phyloP scores from a whole-genome alignment of 2,113 vertebrate genomes.

The Perccottus glenii region DNA sequence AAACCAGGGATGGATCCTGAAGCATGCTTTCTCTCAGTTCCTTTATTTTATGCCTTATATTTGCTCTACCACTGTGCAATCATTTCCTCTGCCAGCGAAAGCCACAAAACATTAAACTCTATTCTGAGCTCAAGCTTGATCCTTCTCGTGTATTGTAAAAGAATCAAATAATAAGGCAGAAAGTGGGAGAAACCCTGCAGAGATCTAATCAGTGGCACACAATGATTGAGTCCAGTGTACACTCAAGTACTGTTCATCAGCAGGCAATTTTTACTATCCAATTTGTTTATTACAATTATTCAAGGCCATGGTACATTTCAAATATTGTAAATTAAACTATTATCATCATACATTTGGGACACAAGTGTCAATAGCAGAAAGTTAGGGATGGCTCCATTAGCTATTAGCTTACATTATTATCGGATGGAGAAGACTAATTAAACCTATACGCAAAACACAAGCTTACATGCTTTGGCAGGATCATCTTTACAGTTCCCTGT shows the following conservation, averaged over 20 bases:
- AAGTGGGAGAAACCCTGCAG: slow-evolving; percentile 53
- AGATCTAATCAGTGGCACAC: slow-evolving; percentile 54
- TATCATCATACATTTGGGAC: slow-evolving; percentile 42
- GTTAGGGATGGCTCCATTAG: no score
- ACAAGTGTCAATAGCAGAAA: slow-evolving; percentile 23
- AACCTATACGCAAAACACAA: no score
- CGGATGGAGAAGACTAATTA: no score
- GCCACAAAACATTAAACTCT: slow-evolving; percentile 42
- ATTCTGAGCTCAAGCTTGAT: slow-evolving; percentile 47
- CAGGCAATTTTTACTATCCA: slow-evolving; percentile 42
- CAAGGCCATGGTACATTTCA: slow-evolving; percentile 20
- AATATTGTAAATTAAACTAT: slow-evolving; percentile 34
- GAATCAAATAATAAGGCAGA: slow-evolving; percentile 57
- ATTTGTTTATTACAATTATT: slow-evolving; percentile 42
- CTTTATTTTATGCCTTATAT: slow-evolving; percentile 34
- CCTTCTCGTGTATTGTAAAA: slow-evolving; percentile 41
- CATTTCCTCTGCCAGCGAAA: slow-evolving; percentile 48
- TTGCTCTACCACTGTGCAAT: slow-evolving; percentile 46
- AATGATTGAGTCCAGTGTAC: slow-evolving; percentile 41
- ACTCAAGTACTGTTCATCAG: slow-evolving; percentile 38
- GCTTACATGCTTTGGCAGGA: no score
- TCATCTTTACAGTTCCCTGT: no score
- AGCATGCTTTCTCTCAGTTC: slow-evolving; percentile 17
- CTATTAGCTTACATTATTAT: no score
- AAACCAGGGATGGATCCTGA: slow-evolving; percentile 21